Conservation (phyloP, 2,888 invertebrate species). For the Plagiodera versicolora region DNA sequence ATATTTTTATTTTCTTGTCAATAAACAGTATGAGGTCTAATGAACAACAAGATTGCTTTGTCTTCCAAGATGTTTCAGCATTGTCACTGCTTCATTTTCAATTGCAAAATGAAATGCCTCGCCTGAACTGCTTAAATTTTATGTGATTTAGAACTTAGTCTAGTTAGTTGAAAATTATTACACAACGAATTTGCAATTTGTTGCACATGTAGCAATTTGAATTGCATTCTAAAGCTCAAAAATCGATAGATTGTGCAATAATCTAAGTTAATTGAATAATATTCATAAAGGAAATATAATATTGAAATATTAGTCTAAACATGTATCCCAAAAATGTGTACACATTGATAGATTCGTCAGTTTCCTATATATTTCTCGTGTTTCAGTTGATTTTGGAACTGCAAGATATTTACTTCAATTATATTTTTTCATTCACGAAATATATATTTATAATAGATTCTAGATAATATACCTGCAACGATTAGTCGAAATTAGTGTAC, state of each 20-base stretch:
- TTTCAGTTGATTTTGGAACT: neutral
- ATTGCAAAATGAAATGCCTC: constrained; percentile 29
- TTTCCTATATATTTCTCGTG: neutral
- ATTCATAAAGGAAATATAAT: constrained; percentile 27
- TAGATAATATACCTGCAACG: constrained; percentile 19
- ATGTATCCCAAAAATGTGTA: constrained; percentile 36
- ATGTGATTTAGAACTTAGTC: constrained; percentile 26
- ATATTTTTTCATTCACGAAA: constrained; percentile 9
- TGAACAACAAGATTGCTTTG: constrained; percentile 40
- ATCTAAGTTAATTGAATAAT: constrained; percentile 34
- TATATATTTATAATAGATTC: constrained; percentile 7
- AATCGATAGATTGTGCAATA: constrained; percentile 41
- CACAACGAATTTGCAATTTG: constrained; percentile 18
- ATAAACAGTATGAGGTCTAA: constrained; percentile 11
- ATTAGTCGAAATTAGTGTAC: constrained; percentile 22
- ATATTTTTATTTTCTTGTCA: constrained; percentile 13
- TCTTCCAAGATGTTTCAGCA: constrained; percentile 36
- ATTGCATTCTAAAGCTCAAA: constrained; percentile 31
- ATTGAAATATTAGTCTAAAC: constrained; percentile 39
- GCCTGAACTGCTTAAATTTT: constrained; percentile 32
- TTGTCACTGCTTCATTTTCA: constrained; percentile 17
- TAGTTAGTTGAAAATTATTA: constrained; percentile 7
- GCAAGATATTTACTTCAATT: neutral
- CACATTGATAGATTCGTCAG: neutral
- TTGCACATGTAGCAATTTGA: constrained; percentile 9